phyloP scores from a whole-genome alignment of 2,113 vertebrate genomes.

The Sinosuthora webbiana region DNA sequence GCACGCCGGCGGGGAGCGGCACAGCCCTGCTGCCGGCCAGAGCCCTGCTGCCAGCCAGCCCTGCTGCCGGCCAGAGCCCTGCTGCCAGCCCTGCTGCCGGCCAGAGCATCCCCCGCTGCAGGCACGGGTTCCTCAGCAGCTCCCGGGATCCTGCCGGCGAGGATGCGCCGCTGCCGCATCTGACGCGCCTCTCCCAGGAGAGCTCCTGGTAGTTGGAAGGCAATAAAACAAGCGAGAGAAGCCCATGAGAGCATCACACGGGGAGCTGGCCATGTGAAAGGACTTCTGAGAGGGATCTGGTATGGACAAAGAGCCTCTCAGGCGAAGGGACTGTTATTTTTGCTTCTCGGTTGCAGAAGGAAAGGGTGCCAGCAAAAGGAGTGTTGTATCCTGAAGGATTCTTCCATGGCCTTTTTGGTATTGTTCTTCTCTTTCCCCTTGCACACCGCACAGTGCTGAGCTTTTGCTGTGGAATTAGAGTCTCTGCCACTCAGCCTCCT shows the following conservation, averaged over 20 bases:
- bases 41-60: not conserved
- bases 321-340: conserved; percentile 30
- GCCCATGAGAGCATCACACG: conserved; percentile 8
- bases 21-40: not conserved
- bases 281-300: conserved; percentile 14
- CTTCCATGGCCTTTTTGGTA: conserved; percentile 27
- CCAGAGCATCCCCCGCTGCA: not conserved
- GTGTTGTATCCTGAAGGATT: conserved; percentile 3
- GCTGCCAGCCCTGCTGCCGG: not conserved
- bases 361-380: conserved; percentile 43
- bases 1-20: not conserved
- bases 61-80: too few relatives aligned
- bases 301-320: conserved; percentile 4
- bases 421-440: conserved; percentile 31
- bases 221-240: not conserved
- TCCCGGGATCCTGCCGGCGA: not conserved
- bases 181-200: not conserved
- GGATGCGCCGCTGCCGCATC: not conserved
- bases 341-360: conserved; percentile 10
- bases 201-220: conserved; percentile 42
- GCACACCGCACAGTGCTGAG: conserved; percentile 22
- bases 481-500: not conserved
- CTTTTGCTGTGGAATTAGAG: conserved; percentile 54
- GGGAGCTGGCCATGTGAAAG: not conserved
- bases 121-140: not conserved